These are phyloP conservation scores for Drosophila tanythrix DNA, from an alignment of 2,888 invertebrate species.

Conservation along the genomic window DNA sequence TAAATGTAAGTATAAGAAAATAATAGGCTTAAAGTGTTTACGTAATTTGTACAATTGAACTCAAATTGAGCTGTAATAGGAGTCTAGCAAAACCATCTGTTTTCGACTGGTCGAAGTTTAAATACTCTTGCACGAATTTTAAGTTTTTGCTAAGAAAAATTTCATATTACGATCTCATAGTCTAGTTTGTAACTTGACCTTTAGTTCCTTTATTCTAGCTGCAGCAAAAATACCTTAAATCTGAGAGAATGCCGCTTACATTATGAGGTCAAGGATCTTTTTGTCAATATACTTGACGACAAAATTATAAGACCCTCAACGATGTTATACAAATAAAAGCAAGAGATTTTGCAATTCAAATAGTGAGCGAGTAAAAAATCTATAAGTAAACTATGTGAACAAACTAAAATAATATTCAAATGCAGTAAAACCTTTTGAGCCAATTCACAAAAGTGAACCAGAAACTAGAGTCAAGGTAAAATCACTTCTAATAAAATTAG, in stretches of 20 bases:
- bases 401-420: conserved; percentile 7
- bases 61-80: not conserved
- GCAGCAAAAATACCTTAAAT: not conserved
- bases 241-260: not conserved
- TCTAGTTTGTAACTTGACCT: not conserved
- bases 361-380: not conserved
- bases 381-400: conserved; percentile 5
- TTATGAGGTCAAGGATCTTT: not conserved
- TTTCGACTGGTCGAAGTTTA: not conserved
- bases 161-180: not conserved
- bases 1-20: not conserved
- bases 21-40: not conserved
- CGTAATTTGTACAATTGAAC: not conserved
- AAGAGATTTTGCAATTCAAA: not conserved
- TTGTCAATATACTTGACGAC: not conserved
- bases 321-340: not conserved
- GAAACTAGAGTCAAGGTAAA: conserved; percentile 16
- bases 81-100: not conserved
- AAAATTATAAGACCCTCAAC: not conserved
- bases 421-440: conserved; percentile 43
- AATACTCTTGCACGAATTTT: not conserved
- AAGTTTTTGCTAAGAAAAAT: not conserved
- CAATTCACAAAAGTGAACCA: conserved; percentile 49
- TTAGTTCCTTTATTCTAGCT: not conserved
- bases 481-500: conserved; percentile 20